Base-by-base conservation (phyloP, 2,888 invertebrate species). In the Malachius bipustulatus region DNA sequence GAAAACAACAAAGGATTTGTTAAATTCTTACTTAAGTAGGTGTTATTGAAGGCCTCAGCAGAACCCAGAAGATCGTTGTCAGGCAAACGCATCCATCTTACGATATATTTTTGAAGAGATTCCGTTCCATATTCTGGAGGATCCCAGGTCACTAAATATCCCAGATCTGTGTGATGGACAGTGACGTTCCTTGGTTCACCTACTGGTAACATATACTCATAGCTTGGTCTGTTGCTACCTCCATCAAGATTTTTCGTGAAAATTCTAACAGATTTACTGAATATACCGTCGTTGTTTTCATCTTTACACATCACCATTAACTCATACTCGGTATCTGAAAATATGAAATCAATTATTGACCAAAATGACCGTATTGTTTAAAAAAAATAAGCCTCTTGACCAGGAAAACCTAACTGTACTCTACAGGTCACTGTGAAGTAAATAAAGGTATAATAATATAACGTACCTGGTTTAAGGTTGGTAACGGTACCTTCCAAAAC, bases 231-330 rank as follows among this genome's bases (percentile, higher is more conserved):
- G 36, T 46, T 39, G 32, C 39, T 26, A 6, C 47, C 46, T 2
- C 44, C 46, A 28, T 55, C 47, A n/a, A 45, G 30, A 6, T 67
- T 71, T 59, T 75, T 73, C 1, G 90, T 90, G 54, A 72, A 72
- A 36, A 81, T 75, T 48, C 74, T 72, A 16, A 89, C 69, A 8
- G 82, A 73, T 59, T 85, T 84, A 62, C 91, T 91, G 57, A 88
- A 89, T 65, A 89, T 77, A 14, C 91, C 90, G 51, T 90, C 88
- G 4, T 90, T 90, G 40, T 76, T 70, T 51, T 80, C 74, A 61
- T 93, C 90, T 59, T 85, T 82, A 47, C 89, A 80, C 32, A 89
- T 70, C 31, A 94, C 83, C 73, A 89, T 87, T 56, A 94, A 77
- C 63, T 93, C 90, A 62, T 93, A 93, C 54, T 81, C 77, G 13